Base-by-base conservation (phyloP, 1,140 invertebrate genomes). In the Drosophila trapezifrons region DNA sequence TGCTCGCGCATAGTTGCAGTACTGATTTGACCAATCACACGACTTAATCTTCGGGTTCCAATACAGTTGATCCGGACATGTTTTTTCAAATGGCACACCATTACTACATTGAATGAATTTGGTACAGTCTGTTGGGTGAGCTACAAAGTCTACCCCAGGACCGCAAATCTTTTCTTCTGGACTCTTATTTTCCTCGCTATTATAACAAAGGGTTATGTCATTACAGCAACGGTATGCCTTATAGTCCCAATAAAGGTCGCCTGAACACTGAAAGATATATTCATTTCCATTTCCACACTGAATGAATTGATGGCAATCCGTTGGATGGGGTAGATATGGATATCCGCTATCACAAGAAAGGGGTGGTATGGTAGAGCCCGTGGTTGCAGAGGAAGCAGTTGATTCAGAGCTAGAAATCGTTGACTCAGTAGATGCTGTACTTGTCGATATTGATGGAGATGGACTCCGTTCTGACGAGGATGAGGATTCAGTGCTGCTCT, bases 301-400 rank as follows among this genome's bases (percentile, higher is more conserved):
- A n/a, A 76, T 63, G 42, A 54, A 81, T 38, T 76, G 66, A 0
- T 56, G 60, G 17, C 78, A 81, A 49, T 81, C 63, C 1, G 54
- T 38, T n/a, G 66, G 73, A 52, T 78, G 32, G 3, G 78, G 70
- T 12, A 79, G 29, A 42, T 60, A 80, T 12, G 18, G 20, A 46
- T 35, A 20, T 1, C 58, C 71, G 25, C 42, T 65, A 4, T 18
- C 37, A 22, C 76, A 78, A 8, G 65, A 67, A 2, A 55, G 29
- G 8, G 54, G 60, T 20, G 52, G 8, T 25, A 35, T 15, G 17
- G 47, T 60, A 10, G 70, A 52, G 12, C 17, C 9, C 2, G 65
- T 20, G 4, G 38, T 54, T 2, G n/a, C 65, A 18, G 60, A 63
- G 8, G 15, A 32, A 20, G 64, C 29, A 17, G 32, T 51, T n/a